Base-by-base conservation (phyloP, 2,888 invertebrate genomes). In the Hylaea fasciaria region DNA sequence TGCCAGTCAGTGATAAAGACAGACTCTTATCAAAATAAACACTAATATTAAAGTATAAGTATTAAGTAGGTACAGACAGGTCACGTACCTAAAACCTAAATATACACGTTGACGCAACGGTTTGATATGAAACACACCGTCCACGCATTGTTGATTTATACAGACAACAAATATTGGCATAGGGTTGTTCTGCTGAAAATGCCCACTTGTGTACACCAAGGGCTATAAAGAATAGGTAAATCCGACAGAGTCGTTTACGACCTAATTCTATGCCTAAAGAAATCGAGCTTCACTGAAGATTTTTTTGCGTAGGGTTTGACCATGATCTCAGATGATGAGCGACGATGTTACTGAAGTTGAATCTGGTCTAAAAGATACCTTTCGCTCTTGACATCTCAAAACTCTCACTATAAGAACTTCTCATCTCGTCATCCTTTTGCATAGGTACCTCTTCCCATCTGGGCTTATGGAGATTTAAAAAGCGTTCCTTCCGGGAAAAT, bases 151-250 rank as follows among this genome's bases (percentile, higher is more conserved):
- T 72, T 69, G 61, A 56, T 65, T 60, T 69, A 59, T 59, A 64
- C 64, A 66, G 61, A 57, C 57, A 55, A 63, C 65, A 73, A 77
- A 76, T 72, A 78, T 77, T 72, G 64, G 64, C 56, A 44, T 56
- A 62, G 63, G 67, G 70, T 64, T 57, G 64, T 59, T 62, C 61
- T 55, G 53, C 66, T 65, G 67, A 67, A 65, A 66, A 65, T 58
- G 63, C 61, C 66, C 78, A 79, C 74, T 76, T 81, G 82, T 75
- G 75, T 70, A 78, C 72, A 77, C 76, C 29, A 54, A 65, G 54
- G 48, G 44, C 48, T 61, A 17, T 40, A 37, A 52, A 55, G 58
- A 64, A 12, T 55, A 35, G 13, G 29, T 28, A 16, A 37, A 17
- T 13, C 35, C 12, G n/a, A 16, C 29, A 50, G 50, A 57, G 16